phyloP scores from a whole-genome alignment of 2,888 invertebrate species.

The Bimastos eiseni region DNA sequence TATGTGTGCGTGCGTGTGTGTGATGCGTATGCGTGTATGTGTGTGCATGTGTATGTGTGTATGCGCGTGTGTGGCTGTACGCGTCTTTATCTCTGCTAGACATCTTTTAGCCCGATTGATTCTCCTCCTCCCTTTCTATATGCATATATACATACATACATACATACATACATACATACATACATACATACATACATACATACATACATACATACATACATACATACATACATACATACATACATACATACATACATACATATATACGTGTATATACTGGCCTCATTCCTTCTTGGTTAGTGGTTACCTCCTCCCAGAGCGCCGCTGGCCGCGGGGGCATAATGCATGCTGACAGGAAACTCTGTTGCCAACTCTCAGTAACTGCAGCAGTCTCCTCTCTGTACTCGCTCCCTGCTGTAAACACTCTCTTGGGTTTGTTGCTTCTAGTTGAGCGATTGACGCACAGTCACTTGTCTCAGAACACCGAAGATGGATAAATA shows the following conservation, averaged over 20 bases:
- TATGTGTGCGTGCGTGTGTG: slow-evolving; percentile 33
- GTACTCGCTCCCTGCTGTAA: background rate
- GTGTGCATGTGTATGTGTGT: slow-evolving; percentile 20
- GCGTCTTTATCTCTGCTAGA: slow-evolving; percentile 24
- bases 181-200: too few species aligned
- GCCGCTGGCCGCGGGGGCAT: background rate
- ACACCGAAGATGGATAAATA: background rate
- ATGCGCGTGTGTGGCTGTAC: slow-evolving; percentile 26
- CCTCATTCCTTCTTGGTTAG: background rate
- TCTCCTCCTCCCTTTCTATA: too few species aligned
- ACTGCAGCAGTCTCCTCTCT: background rate
- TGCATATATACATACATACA: too few species aligned
- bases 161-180: too few species aligned
- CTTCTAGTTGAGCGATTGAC: background rate
- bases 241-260: too few species aligned
- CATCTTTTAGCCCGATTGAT: background rate
- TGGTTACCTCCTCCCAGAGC: background rate
- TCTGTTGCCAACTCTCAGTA: background rate
- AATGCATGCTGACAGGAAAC: background rate
- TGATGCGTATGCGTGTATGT: too few species aligned
- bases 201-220: too few species aligned
- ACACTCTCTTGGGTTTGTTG: background rate
- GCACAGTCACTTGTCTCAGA: background rate
- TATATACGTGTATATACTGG: background rate
- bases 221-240: too few species aligned